Conservation (phyloP, 2,113 vertebrate species). For the Lanius collurio region DNA sequence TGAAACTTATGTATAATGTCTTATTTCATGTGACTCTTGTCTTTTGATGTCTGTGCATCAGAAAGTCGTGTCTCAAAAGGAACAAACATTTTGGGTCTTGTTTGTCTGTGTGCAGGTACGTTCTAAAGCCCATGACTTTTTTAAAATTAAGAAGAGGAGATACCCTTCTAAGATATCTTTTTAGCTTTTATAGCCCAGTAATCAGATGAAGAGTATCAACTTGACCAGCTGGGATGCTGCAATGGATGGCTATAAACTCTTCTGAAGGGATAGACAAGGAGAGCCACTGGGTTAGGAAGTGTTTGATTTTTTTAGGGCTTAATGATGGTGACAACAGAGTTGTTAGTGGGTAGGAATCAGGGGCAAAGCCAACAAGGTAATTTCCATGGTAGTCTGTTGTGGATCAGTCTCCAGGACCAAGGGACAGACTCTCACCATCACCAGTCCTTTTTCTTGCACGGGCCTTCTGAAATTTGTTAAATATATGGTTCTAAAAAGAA, state of each 20-base stretch:
- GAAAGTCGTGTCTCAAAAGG: not conserved
- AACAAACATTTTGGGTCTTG: not conserved
- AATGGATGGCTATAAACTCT: not conserved
- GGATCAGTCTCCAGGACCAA: not conserved
- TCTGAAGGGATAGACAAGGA: too few species aligned
- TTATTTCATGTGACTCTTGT: not conserved
- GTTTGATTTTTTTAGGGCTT: not conserved
- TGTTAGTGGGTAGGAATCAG: not conserved
- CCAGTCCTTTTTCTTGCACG: accelerated
- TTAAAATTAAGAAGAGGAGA: not conserved
- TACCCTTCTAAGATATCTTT: not conserved
- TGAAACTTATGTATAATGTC: not conserved
- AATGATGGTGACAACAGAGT: not conserved
- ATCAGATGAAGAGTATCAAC: not conserved
- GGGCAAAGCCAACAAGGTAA: not conserved
- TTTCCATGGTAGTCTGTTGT: not conserved
- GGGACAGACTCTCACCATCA: not conserved
- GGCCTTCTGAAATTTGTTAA: not conserved
- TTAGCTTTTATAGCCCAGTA: not conserved
- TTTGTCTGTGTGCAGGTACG: not conserved
- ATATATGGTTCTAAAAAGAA: not conserved
- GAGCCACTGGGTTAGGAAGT: not conserved
- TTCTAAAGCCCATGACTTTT: not conserved
- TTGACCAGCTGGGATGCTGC: not conserved
- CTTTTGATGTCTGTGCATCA: not conserved